These are phyloP conservation scores for Parnassius apollo DNA, from an alignment of 2,888 invertebrate genomes.

Conservation along the genomic window DNA sequence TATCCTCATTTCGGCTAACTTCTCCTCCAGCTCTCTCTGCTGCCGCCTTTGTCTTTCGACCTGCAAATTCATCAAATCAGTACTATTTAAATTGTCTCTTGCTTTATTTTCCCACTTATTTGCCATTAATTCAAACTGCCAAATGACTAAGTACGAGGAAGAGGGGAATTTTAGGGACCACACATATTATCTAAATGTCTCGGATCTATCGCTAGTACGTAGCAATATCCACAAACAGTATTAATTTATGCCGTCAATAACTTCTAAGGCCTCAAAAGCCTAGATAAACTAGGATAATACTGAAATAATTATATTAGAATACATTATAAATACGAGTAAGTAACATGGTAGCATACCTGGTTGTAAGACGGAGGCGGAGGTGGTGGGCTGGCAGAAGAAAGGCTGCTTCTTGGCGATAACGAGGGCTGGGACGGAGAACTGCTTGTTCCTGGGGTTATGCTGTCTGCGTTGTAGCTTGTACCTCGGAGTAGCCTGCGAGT, in stretches of 20 bases:
- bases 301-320: no score
- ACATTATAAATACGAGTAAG: no score
- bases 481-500: slow-evolving; percentile 80
- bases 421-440: slow-evolving; percentile 87
- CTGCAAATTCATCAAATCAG: slow-evolving; percentile 64
- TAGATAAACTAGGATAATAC: no score
- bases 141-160: no score
- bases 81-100: neutral
- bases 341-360: slow-evolving; percentile 49
- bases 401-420: slow-evolving; percentile 90
- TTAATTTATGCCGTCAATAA: no score
- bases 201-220: no score
- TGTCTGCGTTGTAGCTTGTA: slow-evolving; percentile 65
- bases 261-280: no score
- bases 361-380: slow-evolving; percentile 79
- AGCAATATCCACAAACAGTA: no score
- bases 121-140: no score
- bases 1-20: slow-evolving; percentile 80
- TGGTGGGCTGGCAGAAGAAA: slow-evolving; percentile 93
- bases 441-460: slow-evolving; percentile 85
- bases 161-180: no score
- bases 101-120: no score
- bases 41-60: slow-evolving; percentile 83
- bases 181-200: no score
- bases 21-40: slow-evolving; percentile 75